Evolutionary conservation across 1,140 invertebrate species (phyloP).

Genomic region (Adelges cooleyi): DNA sequence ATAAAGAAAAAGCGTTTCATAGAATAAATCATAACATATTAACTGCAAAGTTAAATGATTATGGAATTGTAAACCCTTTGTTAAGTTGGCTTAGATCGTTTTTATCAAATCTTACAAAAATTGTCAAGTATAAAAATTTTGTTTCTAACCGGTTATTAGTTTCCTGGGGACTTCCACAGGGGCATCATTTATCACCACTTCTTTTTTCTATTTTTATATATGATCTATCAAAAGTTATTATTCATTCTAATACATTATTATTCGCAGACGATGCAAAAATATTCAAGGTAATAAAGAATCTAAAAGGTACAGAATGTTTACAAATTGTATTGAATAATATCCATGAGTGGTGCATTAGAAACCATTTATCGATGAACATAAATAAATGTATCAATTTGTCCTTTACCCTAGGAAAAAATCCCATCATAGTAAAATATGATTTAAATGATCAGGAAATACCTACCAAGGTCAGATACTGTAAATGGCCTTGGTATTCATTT

Average conservation of each 20-base stretch:
- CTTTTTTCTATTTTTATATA: neutral
- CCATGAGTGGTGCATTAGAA: too few species aligned
- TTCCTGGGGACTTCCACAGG: neutral
- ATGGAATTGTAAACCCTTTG: neutral
- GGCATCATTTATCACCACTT: neutral
- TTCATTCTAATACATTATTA: neutral
- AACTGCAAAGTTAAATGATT: neutral
- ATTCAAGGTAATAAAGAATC: neutral
- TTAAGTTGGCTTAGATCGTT: neutral
- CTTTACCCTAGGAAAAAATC: neutral
- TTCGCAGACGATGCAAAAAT: neutral
- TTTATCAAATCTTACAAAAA: neutral
- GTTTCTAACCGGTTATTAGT: neutral
- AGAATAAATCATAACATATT: neutral
- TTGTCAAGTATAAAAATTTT: neutral
- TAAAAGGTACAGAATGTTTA: too few species aligned
- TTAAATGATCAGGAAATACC: too few species aligned
- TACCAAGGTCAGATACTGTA: too few species aligned
- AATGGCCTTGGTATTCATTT: neutral
- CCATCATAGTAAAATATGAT: neutral
- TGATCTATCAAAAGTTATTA: neutral
- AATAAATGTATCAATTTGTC: neutral
- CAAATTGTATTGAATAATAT: too few species aligned
- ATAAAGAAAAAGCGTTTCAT: neutral
- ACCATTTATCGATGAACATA: too few species aligned